A percentile compares a stretch with the other conserved stretches of the same genome.
These are phyloP conservation scores for Pocillopora damicornis DNA, from an alignment of 64 coral and sea anemone species.

Conservation along the genomic window DNA sequence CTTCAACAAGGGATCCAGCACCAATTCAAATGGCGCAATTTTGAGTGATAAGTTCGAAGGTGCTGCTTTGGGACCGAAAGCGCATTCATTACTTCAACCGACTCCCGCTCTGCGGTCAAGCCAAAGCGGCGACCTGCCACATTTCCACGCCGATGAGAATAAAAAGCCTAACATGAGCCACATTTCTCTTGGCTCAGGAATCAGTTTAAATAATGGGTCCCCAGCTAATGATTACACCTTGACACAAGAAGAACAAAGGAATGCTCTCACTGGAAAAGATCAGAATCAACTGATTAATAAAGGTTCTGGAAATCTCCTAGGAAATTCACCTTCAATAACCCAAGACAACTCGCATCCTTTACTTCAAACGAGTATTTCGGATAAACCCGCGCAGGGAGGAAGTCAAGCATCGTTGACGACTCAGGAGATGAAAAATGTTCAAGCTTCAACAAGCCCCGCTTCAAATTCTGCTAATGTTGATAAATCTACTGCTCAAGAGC, in stretches of 20 bases:
- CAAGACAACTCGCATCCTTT: too few relatives aligned
- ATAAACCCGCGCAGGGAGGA: background rate
- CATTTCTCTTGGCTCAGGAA: background rate
- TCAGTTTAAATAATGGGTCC: background rate
- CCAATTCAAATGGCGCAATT: constrained; percentile 9
- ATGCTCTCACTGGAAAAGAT: background rate
- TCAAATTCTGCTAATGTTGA: background rate
- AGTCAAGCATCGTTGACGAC: background rate
- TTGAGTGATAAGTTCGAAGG: constrained; percentile 38
- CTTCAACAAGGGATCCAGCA: background rate
- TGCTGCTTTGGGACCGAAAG: constrained; percentile 28
- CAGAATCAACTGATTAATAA: background rate
- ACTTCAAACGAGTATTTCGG: background rate
- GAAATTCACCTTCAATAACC: background rate
- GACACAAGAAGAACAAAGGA: background rate
- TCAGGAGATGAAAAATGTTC: background rate
- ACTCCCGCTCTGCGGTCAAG: background rate
- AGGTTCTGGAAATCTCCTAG: background rate
- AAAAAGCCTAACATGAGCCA: background rate
- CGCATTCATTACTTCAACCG: constrained; percentile 27
- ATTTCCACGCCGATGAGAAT: background rate
- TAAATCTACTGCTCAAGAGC: constrained; percentile 15
- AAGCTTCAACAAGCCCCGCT: background rate
- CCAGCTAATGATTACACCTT: background rate
- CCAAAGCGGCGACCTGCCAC: background rate